A percentile compares a stretch with the other conserved stretches of the same genome.
Conservation (phyloP, 2,888 invertebrate species). For the Ochropacha duplaris region DNA sequence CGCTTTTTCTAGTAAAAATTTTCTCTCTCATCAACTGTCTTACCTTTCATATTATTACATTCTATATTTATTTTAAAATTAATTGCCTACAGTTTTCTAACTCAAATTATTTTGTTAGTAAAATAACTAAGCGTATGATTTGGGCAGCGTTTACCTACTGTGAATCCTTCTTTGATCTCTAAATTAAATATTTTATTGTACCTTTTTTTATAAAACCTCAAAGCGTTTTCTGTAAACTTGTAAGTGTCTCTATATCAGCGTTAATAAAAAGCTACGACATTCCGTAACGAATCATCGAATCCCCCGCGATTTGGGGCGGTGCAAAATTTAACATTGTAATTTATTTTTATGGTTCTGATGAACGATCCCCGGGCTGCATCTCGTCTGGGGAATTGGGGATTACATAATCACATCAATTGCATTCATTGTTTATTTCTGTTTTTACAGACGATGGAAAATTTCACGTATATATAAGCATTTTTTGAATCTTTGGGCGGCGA, state of each 20-base stretch:
- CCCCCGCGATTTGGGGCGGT: slow-evolving; percentile 66
- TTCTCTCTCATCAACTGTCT: background rate
- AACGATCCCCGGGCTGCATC: slow-evolving; percentile 50
- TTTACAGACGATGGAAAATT: slow-evolving; percentile 25
- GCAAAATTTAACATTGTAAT: slow-evolving; percentile 79
- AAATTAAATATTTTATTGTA: background rate
- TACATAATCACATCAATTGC: slow-evolving; percentile 66
- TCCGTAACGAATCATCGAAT: slow-evolving; percentile 69
- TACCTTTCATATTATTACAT: background rate
- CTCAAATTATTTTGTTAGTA: background rate
- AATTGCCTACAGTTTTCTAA: too few relatives aligned
- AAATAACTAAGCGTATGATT: background rate
- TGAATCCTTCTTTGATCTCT: background rate
- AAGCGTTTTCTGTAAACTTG: slow-evolving; percentile 25
- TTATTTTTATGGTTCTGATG: slow-evolving; percentile 75
- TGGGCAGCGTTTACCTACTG: background rate
- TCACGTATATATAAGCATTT: background rate
- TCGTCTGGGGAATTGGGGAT: slow-evolving; percentile 57
- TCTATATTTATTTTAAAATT: background rate
- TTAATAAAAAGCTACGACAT: slow-evolving; percentile 67
- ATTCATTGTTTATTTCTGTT: slow-evolving; percentile 57
- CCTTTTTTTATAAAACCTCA: background rate
- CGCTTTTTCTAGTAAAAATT: background rate
- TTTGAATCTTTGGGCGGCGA: background rate
- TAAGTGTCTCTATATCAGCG: slow-evolving; percentile 50